These are phyloP conservation scores for Drosophila willistoni DNA, from an alignment of 1,140 invertebrate species.

Conservation along the genomic window DNA sequence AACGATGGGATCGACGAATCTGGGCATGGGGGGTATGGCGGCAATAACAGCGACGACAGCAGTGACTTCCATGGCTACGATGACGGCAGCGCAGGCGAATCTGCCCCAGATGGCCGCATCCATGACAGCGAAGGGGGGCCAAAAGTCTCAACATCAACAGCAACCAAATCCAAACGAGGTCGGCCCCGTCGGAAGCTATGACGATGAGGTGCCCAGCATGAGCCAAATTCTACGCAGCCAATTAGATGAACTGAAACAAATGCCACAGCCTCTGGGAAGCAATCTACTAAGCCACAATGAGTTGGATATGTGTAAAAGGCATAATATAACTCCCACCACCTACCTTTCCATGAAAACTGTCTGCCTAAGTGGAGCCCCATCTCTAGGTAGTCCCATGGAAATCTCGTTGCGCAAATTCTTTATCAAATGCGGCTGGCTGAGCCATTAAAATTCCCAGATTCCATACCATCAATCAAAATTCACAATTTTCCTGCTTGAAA, in stretches of 20 bases:
- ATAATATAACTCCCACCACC: slow-evolving; percentile 85
- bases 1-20: slow-evolving; percentile 34
- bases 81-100: slow-evolving; percentile 72
- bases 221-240: slow-evolving; percentile 72
- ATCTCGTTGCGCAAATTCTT: slow-evolving; percentile 79
- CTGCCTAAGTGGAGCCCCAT: slow-evolving; percentile 81
- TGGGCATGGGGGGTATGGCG: slow-evolving; percentile 40
- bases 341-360: slow-evolving; percentile 85
- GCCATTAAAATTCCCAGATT: slow-evolving; percentile 50
- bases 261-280: slow-evolving; percentile 69
- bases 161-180: slow-evolving; percentile 44
- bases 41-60: slow-evolving; percentile 61
- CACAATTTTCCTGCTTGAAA: slow-evolving; percentile 46
- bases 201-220: slow-evolving; percentile 41
- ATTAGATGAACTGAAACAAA: slow-evolving; percentile 70
- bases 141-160: slow-evolving; percentile 59
- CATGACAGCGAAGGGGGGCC: slow-evolving; percentile 59
- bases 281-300: slow-evolving; percentile 83
- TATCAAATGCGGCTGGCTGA: slow-evolving; percentile 83
- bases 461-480: slow-evolving; percentile 12
- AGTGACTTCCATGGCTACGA: slow-evolving; percentile 75
- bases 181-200: slow-evolving; percentile 31
- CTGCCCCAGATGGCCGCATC: slow-evolving; percentile 47
- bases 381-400: slow-evolving; percentile 73
- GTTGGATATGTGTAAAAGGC: slow-evolving; percentile 84